Evolutionary conservation across 2,888 invertebrate species (phyloP).

Genomic region (Dynastes grantii): DNA sequence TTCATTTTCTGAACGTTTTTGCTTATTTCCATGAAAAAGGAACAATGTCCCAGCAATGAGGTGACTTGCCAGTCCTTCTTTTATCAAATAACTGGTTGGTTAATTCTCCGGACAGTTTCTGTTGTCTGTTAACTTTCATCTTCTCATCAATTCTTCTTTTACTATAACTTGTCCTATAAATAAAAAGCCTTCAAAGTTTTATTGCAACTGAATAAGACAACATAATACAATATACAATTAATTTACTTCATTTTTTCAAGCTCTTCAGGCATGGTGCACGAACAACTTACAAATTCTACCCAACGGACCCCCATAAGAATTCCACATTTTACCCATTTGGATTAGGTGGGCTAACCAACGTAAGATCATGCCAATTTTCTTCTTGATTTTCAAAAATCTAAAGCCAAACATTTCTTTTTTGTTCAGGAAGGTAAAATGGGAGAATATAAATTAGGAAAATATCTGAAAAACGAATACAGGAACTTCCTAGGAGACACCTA

Average conservation of each 20-base stretch:
- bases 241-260: constrained; percentile 66
- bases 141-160: too few relatives aligned
- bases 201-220: too few relatives aligned
- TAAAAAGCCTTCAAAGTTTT: too few relatives aligned
- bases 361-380: constrained; percentile 65
- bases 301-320: constrained; percentile 78
- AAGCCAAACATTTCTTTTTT: not conserved
- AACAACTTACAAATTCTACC: constrained; percentile 80
- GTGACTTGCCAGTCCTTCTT: too few relatives aligned
- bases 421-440: constrained; percentile 64
- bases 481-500: constrained; percentile 75
- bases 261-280: constrained; percentile 84
- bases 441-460: constrained; percentile 76
- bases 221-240: too few relatives aligned
- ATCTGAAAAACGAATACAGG: constrained; percentile 76
- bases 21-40: too few relatives aligned
- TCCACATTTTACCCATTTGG: constrained; percentile 80
- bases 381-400: not conserved
- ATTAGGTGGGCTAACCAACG: constrained; percentile 83
- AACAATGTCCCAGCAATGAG: too few relatives aligned
- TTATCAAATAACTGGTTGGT: too few relatives aligned
- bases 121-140: too few relatives aligned
- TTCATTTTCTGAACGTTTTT: too few relatives aligned
- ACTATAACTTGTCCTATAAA: too few relatives aligned
- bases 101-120: too few relatives aligned